Conservation (phyloP, 2,113 vertebrate genomes). For the Vanacampus margaritifer region DNA sequence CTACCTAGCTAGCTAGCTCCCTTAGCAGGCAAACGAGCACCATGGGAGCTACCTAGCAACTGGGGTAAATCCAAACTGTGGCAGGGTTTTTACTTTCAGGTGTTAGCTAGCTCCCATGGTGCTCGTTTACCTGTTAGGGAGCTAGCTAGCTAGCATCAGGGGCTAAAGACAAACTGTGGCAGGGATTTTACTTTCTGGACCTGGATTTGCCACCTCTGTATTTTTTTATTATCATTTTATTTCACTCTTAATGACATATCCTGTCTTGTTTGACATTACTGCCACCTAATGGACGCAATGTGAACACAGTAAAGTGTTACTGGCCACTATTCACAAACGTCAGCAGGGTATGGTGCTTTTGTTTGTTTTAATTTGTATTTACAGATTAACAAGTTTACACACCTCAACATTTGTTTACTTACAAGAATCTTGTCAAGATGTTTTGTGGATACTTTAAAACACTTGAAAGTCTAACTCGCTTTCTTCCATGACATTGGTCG, state of each 20-base stretch:
- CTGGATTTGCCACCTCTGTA: too few species aligned
- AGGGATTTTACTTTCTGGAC: too few species aligned
- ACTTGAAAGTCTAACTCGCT: not conserved
- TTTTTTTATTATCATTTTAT: not conserved
- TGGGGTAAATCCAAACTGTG: too few species aligned
- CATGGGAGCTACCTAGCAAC: too few species aligned
- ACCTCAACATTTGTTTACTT: not conserved
- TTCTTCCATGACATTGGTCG: not conserved
- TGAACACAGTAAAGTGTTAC: not conserved
- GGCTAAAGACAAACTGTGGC: too few species aligned
- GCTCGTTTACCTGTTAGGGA: too few species aligned
- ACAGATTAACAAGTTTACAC: not conserved
- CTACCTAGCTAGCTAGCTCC: too few species aligned
- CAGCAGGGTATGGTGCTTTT: not conserved
- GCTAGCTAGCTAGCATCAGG: too few species aligned
- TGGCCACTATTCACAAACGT: not conserved
- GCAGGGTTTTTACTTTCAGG: too few species aligned
- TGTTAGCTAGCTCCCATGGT: too few species aligned
- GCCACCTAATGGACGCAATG: not conserved
- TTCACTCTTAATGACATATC: not conserved
- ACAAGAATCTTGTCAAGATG: not conserved
- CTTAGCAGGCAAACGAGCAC: too few species aligned
- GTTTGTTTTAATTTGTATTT: not conserved
- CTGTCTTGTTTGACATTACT: not conserved
- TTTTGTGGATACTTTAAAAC: not conserved